Evolutionary conservation across 92 coral and sea anemone species (phyloP), one percentile per base, ranked within the genome.

Genomic region (Zoanthus gigantus): DNA sequence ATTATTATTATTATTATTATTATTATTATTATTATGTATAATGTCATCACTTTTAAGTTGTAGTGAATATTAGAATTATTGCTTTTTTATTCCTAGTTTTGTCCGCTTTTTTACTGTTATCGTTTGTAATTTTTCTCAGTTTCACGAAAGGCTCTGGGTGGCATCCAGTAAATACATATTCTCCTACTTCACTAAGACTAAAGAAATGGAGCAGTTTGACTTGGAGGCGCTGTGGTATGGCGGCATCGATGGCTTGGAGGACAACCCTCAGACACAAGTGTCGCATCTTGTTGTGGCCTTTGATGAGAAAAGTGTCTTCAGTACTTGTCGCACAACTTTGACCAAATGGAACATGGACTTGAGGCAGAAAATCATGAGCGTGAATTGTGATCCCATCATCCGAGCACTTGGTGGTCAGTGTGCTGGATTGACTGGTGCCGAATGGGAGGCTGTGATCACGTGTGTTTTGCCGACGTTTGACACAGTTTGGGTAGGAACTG

Each of bases 181-280:
- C 79, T 85, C 94, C 6, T 95, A 87, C 85, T 95, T 93, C 78
- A 94, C 98, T n/a, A 93, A 91, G 84, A 82, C 88, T 15, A 90
- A 68, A 17, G 99, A 92, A 74, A 89, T 91, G 93, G 97, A 92
- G 46, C 98, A 95, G 63, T 97, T 95, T 72, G 99, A 97, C 77
- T 85, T 93, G 87, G 98, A 95, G 56, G 91, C 99, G 77, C 85
- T 97, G 92, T 93, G 99, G 94, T 97, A 95, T 32, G 98, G 94
- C 16, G 98, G 98, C 15, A 80, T 94, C 0, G 72, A 45, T 0
- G 98, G 96, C 18, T 69, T 91, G 89, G 98, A 95, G 45, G 54
- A 85, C 65, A 93, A 93, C 76, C 98, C 96, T 7, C 96, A 93
- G 71, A 92, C 99, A 2, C 90, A 91, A 66, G 79, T 95, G 42